Evolutionary conservation across 2,888 invertebrate species (phyloP).

Genomic region (Sylvicola cinctus): DNA sequence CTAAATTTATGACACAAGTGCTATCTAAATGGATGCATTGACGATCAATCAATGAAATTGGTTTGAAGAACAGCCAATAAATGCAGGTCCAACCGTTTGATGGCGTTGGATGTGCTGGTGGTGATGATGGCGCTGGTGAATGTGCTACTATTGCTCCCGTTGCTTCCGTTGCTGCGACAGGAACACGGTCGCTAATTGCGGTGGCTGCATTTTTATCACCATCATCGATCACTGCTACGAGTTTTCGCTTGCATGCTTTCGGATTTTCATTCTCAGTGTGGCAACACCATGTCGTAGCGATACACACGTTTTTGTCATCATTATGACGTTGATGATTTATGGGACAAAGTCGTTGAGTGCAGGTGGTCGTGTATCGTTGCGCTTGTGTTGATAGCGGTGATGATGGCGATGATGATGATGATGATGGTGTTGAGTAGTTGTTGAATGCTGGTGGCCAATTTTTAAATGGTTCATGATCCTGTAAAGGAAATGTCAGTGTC

Average conservation of each 20-base stretch:
- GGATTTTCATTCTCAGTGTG: slow-evolving; percentile 9
- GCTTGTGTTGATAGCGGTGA: background rate
- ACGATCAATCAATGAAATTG: slow-evolving; percentile 1
- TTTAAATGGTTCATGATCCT: slow-evolving; percentile 2
- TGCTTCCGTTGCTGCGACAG: background rate
- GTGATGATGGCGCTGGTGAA: slow-evolving; percentile 1
- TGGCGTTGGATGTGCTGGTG: slow-evolving; percentile 3
- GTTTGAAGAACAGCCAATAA: background rate
- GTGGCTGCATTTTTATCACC: no score
- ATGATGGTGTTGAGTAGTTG: no score
- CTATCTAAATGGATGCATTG: no score
- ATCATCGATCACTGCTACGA: background rate
- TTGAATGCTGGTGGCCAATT: no score
- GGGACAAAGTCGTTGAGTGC: no score
- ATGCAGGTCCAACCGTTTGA: slow-evolving; percentile 1
- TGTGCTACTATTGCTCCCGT: background rate
- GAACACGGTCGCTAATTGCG: background rate
- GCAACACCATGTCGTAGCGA: slow-evolving; percentile 7
- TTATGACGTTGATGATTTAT: no score
- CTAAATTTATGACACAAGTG: no score
- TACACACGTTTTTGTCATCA: no score
- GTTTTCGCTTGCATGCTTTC: background rate
- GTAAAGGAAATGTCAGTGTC: no score
- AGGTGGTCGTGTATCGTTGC: no score
- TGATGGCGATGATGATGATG: background rate